Evolutionary conservation across 2,113 vertebrate genomes (phyloP).

Genomic region (Anthoscopus minutus): DNA sequence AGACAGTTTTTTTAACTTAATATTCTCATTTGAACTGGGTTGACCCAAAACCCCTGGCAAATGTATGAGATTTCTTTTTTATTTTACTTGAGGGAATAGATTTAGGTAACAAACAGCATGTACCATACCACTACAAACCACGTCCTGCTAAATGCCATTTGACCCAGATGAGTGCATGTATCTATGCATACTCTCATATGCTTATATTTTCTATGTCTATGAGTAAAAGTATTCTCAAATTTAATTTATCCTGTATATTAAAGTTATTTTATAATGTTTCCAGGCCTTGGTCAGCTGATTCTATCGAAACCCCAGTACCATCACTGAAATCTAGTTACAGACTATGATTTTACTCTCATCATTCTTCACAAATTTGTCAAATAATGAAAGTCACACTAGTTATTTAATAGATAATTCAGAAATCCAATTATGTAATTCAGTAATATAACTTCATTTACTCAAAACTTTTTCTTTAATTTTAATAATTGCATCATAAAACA

Average conservation of each 20-base stretch:
- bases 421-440: neutral
- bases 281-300: neutral
- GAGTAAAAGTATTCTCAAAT: neutral
- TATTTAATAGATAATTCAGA: neutral
- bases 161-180: neutral
- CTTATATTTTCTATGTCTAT: neutral
- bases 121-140: neutral
- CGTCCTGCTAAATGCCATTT: neutral
- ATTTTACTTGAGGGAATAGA: neutral
- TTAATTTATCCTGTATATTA: neutral
- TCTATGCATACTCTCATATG: too few relatives aligned
- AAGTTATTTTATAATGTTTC: neutral
- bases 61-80: neutral
- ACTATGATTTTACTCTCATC: neutral
- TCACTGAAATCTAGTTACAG: neutral
- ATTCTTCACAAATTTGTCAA: neutral
- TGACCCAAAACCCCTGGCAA: neutral
- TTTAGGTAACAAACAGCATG: neutral
- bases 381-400: neutral
- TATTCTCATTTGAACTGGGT: neutral
- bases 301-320: neutral
- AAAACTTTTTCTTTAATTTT: neutral
- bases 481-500: neutral
- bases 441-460: neutral
- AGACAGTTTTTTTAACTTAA: neutral